A percentile compares a stretch with the other conserved stretches of the same genome.
These are phyloP conservation scores for Heterochromis multidens DNA, from an alignment of 2,113 vertebrate species.

Conservation along the genomic window DNA sequence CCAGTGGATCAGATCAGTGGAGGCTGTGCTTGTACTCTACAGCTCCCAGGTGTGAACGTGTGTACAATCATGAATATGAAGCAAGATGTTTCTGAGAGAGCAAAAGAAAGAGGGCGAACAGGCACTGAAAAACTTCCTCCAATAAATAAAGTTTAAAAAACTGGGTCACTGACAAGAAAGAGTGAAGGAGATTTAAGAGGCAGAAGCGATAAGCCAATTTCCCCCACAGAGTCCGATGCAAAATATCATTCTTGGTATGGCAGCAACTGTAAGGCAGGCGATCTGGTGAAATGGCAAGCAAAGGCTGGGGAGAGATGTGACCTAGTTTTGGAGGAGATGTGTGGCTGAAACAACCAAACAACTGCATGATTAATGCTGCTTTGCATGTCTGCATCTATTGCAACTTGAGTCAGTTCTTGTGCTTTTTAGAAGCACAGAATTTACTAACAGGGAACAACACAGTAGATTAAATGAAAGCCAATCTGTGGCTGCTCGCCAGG, in stretches of 20 bases:
- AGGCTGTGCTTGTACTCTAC: constrained; percentile 1
- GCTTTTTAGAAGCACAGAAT: constrained; percentile 8
- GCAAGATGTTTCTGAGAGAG: not conserved
- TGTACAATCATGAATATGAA: constrained; percentile 43
- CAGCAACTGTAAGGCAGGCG: constrained; percentile 10
- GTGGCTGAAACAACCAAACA: constrained; percentile 48
- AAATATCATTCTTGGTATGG: constrained; percentile 41
- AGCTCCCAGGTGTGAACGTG: constrained; percentile 38
- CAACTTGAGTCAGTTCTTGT: not conserved
- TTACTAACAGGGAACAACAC: not conserved
- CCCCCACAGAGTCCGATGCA: constrained; percentile 27
- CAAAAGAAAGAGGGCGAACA: not conserved
- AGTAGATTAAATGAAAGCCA: not conserved
- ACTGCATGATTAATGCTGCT: constrained; percentile 60
- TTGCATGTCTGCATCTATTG: constrained; percentile 12
- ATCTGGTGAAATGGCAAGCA: constrained; percentile 39
- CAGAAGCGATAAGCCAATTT: constrained; percentile 26
- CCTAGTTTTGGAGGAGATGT: constrained; percentile 48
- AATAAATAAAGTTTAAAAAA: constrained; percentile 53
- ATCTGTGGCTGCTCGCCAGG: not conserved
- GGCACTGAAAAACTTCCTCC: not conserved
- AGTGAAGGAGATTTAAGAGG: constrained; percentile 39
- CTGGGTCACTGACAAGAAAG: constrained; percentile 59
- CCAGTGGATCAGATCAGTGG: not conserved
- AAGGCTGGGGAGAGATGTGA: constrained; percentile 31